phyloP scores from a whole-genome alignment of 2,888 invertebrate species.

The Drosophila ezoana region DNA sequence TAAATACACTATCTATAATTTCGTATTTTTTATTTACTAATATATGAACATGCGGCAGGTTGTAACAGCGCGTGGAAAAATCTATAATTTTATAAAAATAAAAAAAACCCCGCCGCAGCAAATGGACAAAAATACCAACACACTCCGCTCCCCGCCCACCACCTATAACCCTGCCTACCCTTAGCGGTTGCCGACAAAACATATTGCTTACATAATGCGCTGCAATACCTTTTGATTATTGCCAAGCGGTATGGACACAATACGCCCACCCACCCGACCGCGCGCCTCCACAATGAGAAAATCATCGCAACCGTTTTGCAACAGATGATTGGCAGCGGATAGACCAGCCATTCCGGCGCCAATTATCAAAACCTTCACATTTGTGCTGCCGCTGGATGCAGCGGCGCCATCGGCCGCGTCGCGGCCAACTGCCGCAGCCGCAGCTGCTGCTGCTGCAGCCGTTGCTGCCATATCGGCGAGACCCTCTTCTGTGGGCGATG shows the following conservation, averaged over 20 bases:
- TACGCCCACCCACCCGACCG: slow-evolving; percentile 92
- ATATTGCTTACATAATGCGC: slow-evolving; percentile 62
- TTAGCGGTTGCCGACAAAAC: slow-evolving; percentile 13
- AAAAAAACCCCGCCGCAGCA: slow-evolving; percentile 10
- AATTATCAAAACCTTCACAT: slow-evolving; percentile 91
- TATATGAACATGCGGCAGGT: neutral
- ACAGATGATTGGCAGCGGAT: slow-evolving; percentile 92
- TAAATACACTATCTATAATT: neutral
- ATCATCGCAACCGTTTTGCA: slow-evolving; percentile 91
- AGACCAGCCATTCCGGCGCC: slow-evolving; percentile 93
- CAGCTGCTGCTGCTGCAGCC: slow-evolving; percentile 37
- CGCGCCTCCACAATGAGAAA: slow-evolving; percentile 93
- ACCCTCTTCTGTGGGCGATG: slow-evolving; percentile 79
- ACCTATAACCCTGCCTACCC: neutral
- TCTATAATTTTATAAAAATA: slow-evolving; percentile 48
- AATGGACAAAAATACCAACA: slow-evolving; percentile 33
- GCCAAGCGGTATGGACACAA: slow-evolving; percentile 90
- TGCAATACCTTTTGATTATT: slow-evolving; percentile 84
- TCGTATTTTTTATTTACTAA: neutral
- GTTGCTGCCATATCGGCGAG: slow-evolving; percentile 46
- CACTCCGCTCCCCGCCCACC: neutral
- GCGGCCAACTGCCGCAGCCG: slow-evolving; percentile 3
- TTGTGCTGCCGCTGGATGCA: slow-evolving; percentile 64
- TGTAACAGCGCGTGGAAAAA: slow-evolving; percentile 46
- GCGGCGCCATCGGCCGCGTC: slow-evolving; percentile 39